Percentiles rank a stretch among this genome's conserved stretches.
phyloP scores from a whole-genome alignment of 2,113 vertebrate genomes.

The Phalacrocorax aristotelis region DNA sequence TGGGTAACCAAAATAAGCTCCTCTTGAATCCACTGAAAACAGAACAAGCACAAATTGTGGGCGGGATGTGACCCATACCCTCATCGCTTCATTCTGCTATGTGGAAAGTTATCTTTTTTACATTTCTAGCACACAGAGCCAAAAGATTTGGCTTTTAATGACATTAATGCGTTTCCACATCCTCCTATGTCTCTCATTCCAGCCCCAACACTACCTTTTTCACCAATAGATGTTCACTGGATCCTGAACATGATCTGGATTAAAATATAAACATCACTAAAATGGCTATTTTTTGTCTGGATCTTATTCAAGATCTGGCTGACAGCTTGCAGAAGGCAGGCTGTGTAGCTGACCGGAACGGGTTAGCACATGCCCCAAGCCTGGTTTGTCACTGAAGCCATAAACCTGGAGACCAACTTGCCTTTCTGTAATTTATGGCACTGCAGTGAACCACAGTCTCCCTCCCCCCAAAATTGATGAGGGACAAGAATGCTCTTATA shows the following conservation, averaged over 20 bases:
- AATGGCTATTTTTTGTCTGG: not conserved
- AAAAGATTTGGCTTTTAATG: not conserved
- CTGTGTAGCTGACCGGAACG: not conserved
- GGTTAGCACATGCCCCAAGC: not conserved
- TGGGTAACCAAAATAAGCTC: not conserved
- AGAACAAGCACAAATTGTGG: not conserved
- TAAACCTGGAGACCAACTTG: not conserved
- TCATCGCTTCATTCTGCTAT: not conserved
- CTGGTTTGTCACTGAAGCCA: not conserved
- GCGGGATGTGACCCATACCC: not conserved
- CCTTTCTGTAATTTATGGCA: not conserved
- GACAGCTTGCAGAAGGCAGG: not conserved
- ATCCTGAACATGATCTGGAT: not conserved
- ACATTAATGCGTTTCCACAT: not conserved
- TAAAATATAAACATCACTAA: not conserved
- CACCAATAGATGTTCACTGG: not conserved
- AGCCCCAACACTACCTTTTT: not conserved
- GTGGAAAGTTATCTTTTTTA: not conserved
- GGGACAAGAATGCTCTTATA: not conserved
- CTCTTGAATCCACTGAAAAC: not conserved
- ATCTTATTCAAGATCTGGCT: not conserved
- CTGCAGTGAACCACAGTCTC: not conserved
- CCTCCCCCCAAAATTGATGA: not conserved
- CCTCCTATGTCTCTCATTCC: accelerated
- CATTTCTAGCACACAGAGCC: accelerated